Evolutionary conservation across 2,888 invertebrate species (phyloP), one percentile per base, ranked within the genome.

Genomic region (Drosophila paranaensis): DNA sequence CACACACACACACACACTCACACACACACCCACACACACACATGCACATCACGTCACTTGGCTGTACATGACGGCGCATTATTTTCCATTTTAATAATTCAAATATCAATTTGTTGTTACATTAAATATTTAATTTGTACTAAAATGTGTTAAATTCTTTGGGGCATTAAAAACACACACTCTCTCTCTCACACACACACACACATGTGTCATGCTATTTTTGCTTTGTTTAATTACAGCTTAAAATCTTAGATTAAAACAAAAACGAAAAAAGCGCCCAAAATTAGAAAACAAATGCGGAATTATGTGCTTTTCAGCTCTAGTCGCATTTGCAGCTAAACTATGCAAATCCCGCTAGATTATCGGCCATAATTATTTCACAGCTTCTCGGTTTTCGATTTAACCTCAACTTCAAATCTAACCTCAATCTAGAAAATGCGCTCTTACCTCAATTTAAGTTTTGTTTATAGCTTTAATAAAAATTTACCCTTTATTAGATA

Each of bases 111-210:
- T 85, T 85, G 85, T 85, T 85, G 89, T 85, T 85, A 86, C 89
- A 83, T 84, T 85, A 81, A 85, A 85, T 88, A 85, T 85, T 85
- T 88, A 88, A 85, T 88, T 85, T 88, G 87, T 84, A 85, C 89
- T 88, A 88, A 86, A 85, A 85, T 85, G 85, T 87, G 89, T 88
- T 85, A 88, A 88, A 88, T 88, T 85, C 85, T 81, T 84, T 85
- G 68, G 85, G 89, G 85, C 80, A 84, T 84, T 84, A 84, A 70
- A 70, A 72, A 68, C 62, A 43, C 33, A 39, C 45, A 37, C 40
- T 56, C 75, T 55, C 45, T 62, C 43, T 56, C 50, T 40, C 14
- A 51, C 37, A 37, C 40, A 43, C 60, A 62, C 66, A 67, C 10
- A 60, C 33, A 43, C 65, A 58, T 66, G 71, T 87, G 77, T 66